Evolutionary conservation across 2,113 vertebrate species (phyloP).

Genomic region (Hippopotamus amphibius): DNA sequence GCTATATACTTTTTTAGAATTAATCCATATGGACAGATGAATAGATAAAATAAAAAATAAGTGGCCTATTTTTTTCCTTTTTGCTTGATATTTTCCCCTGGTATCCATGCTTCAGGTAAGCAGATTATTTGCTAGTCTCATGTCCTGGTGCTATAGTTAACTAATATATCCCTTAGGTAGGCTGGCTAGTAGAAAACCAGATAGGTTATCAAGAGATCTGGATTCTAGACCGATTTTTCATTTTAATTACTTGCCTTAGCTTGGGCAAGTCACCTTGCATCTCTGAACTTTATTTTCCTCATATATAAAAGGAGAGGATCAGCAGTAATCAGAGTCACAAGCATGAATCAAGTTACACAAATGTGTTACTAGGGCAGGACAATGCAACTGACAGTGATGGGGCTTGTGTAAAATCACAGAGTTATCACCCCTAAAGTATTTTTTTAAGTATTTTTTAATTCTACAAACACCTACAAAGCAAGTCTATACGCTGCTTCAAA

Average conservation of each 20-base stretch:
- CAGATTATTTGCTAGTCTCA: not conserved
- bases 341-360: not conserved
- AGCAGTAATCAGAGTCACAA: not conserved
- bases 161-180: not conserved
- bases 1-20: not conserved
- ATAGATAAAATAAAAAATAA: not conserved
- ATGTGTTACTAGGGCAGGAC: not conserved
- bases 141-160: not conserved
- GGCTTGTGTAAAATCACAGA: not conserved
- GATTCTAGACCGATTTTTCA: not conserved
- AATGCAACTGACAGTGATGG: not conserved
- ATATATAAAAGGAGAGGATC: not conserved
- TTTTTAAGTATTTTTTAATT: conserved; percentile 25
- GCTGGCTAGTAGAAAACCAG: not conserved
- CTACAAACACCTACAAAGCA: not conserved
- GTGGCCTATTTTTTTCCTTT: not conserved
- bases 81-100: not conserved
- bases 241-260: not conserved
- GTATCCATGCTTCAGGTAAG: not conserved
- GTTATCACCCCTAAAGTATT: not conserved
- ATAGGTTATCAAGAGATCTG: not conserved
- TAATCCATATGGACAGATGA: not conserved
- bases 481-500: not conserved
- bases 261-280: not conserved
- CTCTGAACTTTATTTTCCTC: not conserved